Base-by-base conservation (phyloP, 2,113 vertebrate species). In the Pygoscelis antarcticus region DNA sequence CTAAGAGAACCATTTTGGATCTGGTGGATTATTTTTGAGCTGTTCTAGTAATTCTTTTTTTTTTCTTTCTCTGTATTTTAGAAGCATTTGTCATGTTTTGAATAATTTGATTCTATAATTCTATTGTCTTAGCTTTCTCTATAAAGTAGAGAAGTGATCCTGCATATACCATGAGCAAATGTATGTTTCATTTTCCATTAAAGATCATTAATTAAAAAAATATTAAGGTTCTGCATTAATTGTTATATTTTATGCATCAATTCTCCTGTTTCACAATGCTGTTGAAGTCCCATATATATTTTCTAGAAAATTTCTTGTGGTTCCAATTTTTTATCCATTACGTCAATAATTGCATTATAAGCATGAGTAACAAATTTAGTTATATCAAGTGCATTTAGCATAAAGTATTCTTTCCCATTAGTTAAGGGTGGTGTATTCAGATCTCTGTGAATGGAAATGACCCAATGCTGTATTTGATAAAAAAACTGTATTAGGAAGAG, bases 381-480 rank as follows among this genome's bases (percentile, higher is more conserved):
- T 80, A 40, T 65, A 84, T 79, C 44, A 89, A 76, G 46, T 82
- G 16, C 38, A n/a, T 87, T 87, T 82, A 86, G 12, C 68, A 68
- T 75, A 49, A 88, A 92, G 46, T 77, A 58, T 84, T 91, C 40
- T 68, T 51, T 93, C 57, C n/a, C 46, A 58, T 93, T 95, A 89
- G 83, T 92, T 93, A 90, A 92, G 83, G 54, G 46, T 78, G 32
- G 19, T 90, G 17, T 54, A 70, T 89, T 96, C 64, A 92, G 54
- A 83, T 89, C 7, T 81, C 22, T 74, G 11, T 70, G 64, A 96
- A 89, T 93, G 71, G 58, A 93, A 96, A 92, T 96, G 86, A 94
- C 68, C 25, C 60, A 83, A 25, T 58, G 46, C 29, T 92, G 40
- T 70, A 74, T 81, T 95, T 89, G 71, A 89, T 91, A 83, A 92